phyloP scores from a whole-genome alignment of 2,888 invertebrate species.

The Saturnia pavonia region DNA sequence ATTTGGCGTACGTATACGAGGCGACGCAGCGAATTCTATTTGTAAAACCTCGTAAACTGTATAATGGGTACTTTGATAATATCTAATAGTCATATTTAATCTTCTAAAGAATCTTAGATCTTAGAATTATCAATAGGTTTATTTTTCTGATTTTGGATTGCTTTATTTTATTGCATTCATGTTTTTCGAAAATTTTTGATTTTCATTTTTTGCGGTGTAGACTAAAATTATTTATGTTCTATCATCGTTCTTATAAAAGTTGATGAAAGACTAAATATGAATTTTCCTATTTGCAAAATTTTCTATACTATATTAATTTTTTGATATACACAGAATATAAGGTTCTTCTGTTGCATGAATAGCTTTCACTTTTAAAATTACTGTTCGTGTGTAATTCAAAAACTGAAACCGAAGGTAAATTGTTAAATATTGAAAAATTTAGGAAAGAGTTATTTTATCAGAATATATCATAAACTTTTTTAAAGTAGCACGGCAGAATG shows the following conservation, averaged over 20 bases:
- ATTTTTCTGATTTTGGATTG: neutral
- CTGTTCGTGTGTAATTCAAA: neutral
- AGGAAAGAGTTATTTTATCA: neutral
- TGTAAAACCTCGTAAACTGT: neutral
- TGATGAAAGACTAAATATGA: neutral
- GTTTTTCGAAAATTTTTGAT: neutral
- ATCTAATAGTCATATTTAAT: neutral
- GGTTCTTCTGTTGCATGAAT: neutral
- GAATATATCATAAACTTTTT: neutral
- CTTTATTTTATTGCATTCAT: neutral
- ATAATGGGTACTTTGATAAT: neutral
- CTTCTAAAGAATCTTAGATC: neutral
- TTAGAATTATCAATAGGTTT: too few relatives aligned
- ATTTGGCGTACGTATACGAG: neutral
- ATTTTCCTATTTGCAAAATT: neutral
- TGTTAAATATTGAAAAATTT: neutral
- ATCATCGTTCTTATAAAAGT: neutral
- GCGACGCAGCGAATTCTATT: neutral
- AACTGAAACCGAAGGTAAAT: too few relatives aligned
- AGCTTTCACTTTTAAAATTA: neutral
- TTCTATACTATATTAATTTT: neutral
- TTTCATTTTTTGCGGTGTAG: neutral
- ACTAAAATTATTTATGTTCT: neutral
- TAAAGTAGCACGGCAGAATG: too few relatives aligned
- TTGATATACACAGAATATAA: neutral